Base-by-base conservation (phyloP, 2,113 vertebrate genomes). In the Campylomormyrus numenius region DNA sequence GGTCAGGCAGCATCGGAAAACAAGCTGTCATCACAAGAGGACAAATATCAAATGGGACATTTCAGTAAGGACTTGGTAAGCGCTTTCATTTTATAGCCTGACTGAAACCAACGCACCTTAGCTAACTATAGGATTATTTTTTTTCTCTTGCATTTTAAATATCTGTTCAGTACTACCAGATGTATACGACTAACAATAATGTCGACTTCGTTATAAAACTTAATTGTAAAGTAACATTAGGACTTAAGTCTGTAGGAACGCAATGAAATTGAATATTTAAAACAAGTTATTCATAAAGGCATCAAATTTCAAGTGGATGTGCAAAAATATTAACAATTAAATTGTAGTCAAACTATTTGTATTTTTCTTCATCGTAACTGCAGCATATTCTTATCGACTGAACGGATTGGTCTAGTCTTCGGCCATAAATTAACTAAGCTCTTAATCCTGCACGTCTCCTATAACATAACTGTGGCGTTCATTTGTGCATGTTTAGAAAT, bases 51-150 rank as follows among this genome's bases (percentile, higher is more conserved):
- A 15, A 45, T 35, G 52, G 89, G 39, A 19, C 89, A 89, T 19
- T 35, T 90, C 53, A 87, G 90, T 85, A 91, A 89, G 83, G 92
- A 93, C 49, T 84, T 94, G 93, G 93, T 94, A 92, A 93, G 92
- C 31, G 7, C 42, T 5, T 9, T 42, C 27, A 35, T 49, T 77
- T 46, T 42, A 42, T 2, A 49, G 31, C 13, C 13, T 49, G n/a
- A 13, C 21, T 88, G 52, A 42, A 39, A 56, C 31, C 50, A 10
- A 86, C 46, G 1, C n/a, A 86, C 24, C 5, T 31, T 70, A 66
- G 31, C n/a, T 27, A 58, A 58, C 19, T 58, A 53, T 53, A 42
- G 2, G 24, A 52, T 87, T n/a, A 31, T 50, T 53, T 53, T 45
- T 83, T 50, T 50, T 83, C 17, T 84, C 35, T 85, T 48, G 8